A percentile compares a stretch with the other conserved stretches of the same genome.
Evolutionary conservation across 2,888 invertebrate species (phyloP).

Genomic region (Terebella lapidaria): DNA sequence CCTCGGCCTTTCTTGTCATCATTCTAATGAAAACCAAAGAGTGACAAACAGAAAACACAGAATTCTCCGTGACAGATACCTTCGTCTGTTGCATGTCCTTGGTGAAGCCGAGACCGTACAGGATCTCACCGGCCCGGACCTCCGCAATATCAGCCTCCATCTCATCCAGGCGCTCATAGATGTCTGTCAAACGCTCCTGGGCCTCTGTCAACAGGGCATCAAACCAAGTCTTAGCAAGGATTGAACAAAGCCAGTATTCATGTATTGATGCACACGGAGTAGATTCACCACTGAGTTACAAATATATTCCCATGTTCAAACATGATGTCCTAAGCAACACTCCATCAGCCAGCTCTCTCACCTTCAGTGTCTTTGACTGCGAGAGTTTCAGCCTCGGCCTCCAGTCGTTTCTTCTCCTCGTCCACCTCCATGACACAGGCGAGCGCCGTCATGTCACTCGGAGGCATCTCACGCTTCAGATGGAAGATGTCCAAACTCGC

Average conservation of each 20-base stretch:
- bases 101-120: slow-evolving; percentile 94
- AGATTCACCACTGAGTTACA: too few species aligned
- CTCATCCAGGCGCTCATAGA: slow-evolving; percentile 95
- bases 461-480: slow-evolving; percentile 93
- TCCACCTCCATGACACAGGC: slow-evolving; percentile 98
- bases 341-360: too few species aligned
- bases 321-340: too few species aligned
- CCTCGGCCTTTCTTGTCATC: slow-evolving; percentile 24
- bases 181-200: slow-evolving; percentile 88
- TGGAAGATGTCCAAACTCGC: slow-evolving; percentile 97
- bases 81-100: slow-evolving; percentile 60
- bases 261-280: too few species aligned
- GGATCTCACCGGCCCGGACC: slow-evolving; percentile 86
- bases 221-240: too few species aligned
- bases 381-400: slow-evolving; percentile 85
- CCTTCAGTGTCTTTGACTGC: slow-evolving; percentile 81
- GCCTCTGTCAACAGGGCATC: slow-evolving; percentile 59
- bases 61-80: slow-evolving; percentile 10
- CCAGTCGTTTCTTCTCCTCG: slow-evolving; percentile 82
- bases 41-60: neutral
- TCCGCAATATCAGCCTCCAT: slow-evolving; percentile 94
- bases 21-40: too few species aligned
- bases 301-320: too few species aligned
- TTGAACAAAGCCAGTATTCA: too few species aligned
- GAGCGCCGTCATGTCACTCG: slow-evolving; percentile 93